Percentiles rank a stretch among this genome's conserved stretches.
Conservation (phyloP, 2,113 vertebrate species). For the Sorex araneus region DNA sequence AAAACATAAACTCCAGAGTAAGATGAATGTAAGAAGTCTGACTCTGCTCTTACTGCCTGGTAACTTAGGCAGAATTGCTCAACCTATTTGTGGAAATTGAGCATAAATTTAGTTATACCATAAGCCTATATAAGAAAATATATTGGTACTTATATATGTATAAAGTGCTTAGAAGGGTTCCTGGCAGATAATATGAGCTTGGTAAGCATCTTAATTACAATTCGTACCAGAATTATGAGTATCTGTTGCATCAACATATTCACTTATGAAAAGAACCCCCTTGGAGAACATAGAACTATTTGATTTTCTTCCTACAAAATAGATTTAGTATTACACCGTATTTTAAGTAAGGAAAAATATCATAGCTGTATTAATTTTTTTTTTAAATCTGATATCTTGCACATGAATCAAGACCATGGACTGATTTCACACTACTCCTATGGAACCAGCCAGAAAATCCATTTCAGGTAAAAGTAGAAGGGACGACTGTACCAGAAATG, state of each 20-base stretch:
- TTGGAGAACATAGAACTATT: not conserved
- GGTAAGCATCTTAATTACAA: not conserved
- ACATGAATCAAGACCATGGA: conserved; percentile 8
- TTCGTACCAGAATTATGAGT: not conserved
- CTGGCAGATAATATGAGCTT: not conserved
- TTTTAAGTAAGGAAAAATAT: not conserved
- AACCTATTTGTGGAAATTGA: not conserved
- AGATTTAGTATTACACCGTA: no score
- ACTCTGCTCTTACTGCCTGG: not conserved
- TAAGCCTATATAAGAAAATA: not conserved
- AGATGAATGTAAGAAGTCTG: not conserved
- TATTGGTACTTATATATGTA: not conserved
- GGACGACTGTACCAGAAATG: no score
- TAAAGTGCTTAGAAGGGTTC: not conserved
- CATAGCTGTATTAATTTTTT: not conserved
- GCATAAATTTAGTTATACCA: not conserved
- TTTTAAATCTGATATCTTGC: not conserved
- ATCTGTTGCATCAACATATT: not conserved
- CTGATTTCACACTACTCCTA: conserved; percentile 36
- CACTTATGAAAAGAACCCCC: not conserved
- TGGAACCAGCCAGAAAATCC: conserved; percentile 17
- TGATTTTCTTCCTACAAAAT: not conserved
- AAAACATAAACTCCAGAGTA: not conserved
- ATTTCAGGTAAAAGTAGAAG: not conserved
- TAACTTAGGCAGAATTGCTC: not conserved